These are phyloP conservation scores for Ommatoiulus sabulosus DNA, from an alignment of 2,888 invertebrate genomes.

Conservation along the genomic window DNA sequence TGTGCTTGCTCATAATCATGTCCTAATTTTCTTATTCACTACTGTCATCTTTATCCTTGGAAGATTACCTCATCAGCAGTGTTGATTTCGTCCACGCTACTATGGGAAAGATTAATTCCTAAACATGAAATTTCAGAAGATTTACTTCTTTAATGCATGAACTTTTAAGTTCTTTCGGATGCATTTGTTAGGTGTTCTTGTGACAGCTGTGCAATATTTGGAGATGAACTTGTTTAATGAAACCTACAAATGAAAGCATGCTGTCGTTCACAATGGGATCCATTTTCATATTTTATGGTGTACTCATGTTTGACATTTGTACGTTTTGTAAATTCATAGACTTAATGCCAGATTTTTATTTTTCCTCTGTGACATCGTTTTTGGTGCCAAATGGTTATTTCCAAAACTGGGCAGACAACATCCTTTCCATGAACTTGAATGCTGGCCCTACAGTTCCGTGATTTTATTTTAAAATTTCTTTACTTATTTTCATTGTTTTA, in stretches of 20 bases:
- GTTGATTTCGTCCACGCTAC: background rate
- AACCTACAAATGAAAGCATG: background rate
- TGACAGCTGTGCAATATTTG: slow-evolving; percentile 21
- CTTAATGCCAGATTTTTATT: slow-evolving; percentile 7
- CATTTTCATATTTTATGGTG: background rate
- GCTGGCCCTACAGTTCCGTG: background rate
- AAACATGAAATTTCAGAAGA: background rate
- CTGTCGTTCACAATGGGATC: background rate
- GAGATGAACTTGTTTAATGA: background rate
- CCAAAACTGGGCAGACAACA: background rate
- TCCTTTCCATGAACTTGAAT: background rate
- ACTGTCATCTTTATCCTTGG: background rate
- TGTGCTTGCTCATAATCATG: slow-evolving; percentile 44
- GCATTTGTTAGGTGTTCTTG: background rate
- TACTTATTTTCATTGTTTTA: background rate
- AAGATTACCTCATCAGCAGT: background rate
- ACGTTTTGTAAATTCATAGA: background rate
- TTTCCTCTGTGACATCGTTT: background rate
- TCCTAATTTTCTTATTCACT: background rate
- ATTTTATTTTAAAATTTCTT: background rate
- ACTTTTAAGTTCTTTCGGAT: background rate
- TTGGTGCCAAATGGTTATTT: background rate
- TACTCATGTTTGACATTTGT: background rate
- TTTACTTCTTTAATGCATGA: background rate
- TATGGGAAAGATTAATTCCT: slow-evolving; percentile 4